These are phyloP conservation scores for Capitulum mitella DNA, from an alignment of 2,888 invertebrate species.

Conservation along the genomic window DNA sequence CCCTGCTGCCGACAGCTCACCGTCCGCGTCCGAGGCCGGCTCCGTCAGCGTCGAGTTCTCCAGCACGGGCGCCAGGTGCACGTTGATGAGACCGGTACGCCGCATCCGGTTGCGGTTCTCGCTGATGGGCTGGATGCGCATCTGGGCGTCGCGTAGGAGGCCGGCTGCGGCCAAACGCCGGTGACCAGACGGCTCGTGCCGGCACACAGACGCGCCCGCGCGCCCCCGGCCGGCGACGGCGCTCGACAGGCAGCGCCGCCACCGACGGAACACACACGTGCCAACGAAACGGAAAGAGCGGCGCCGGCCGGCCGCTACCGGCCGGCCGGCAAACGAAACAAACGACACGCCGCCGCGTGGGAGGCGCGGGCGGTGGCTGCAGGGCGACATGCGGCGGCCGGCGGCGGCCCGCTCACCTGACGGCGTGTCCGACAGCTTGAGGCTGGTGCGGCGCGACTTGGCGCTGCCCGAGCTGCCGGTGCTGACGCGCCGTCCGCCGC, in stretches of 20 bases:
- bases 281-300: no score
- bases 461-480: not conserved
- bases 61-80: not conserved
- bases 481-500: not conserved
- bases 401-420: not conserved
- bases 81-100: not conserved
- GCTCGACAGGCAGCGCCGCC: not conserved
- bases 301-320: no score
- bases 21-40: not conserved
- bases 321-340: not conserved
- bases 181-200: not conserved
- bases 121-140: not conserved
- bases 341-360: no score
- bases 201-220: not conserved
- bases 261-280: no score
- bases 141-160: conserved; percentile 5
- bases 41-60: not conserved
- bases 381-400: not conserved
- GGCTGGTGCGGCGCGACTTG: not conserved
- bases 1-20: no score
- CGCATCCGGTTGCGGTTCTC: not conserved
- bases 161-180: not conserved
- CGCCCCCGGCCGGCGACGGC: not conserved
- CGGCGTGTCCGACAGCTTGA: not conserved
- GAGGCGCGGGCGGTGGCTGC: not conserved